Conservation (phyloP, 2,113 vertebrate species). For the Cololabis saira region DNA sequence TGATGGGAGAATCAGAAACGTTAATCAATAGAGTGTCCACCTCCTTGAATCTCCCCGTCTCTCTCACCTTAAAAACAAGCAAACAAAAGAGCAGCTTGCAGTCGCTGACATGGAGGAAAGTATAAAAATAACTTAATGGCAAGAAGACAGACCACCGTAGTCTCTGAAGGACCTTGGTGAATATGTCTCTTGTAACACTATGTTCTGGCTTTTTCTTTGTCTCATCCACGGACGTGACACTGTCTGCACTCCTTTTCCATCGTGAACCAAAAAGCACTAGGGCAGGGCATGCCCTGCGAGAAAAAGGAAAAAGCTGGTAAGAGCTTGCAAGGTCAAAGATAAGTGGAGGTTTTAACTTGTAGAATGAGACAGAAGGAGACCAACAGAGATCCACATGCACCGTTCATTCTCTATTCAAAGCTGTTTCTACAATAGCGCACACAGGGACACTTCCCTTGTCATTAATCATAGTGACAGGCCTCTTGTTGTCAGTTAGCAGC, state of each 20-base stretch:
- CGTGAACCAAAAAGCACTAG: conserved; percentile 21
- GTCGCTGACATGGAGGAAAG: not conserved
- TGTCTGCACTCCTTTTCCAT: conserved; percentile 7
- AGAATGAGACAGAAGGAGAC: conserved; percentile 51
- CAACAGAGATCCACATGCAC: conserved; percentile 34
- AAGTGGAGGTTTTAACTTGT: conserved; percentile 62
- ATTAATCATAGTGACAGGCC: conserved; percentile 82
- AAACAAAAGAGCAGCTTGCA: conserved; percentile 27
- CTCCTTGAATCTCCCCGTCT: not conserved
- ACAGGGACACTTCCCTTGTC: conserved; percentile 66
- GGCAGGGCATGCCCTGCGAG: conserved; percentile 18
- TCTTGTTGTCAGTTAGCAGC: conserved; percentile 82
- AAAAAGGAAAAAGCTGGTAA: conserved; percentile 13
- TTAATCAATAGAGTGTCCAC: conserved; percentile 61
- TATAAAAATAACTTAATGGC: conserved; percentile 10
- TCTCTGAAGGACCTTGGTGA: conserved; percentile 15
- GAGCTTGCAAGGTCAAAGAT: conserved; percentile 54
- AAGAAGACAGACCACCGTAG: conserved; percentile 12
- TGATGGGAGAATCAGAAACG: conserved; percentile 56
- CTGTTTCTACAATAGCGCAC: conserved; percentile 43
- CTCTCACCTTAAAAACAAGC: conserved; percentile 18
- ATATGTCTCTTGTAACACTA: conserved; percentile 15
- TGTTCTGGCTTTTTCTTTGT: conserved; percentile 13
- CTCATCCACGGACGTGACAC: not conserved
- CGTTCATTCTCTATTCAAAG: conserved; percentile 34